These are phyloP conservation scores for Chloroceryle amazona DNA, from an alignment of 2,797 vertebrate genomes.

Conservation along the genomic window DNA sequence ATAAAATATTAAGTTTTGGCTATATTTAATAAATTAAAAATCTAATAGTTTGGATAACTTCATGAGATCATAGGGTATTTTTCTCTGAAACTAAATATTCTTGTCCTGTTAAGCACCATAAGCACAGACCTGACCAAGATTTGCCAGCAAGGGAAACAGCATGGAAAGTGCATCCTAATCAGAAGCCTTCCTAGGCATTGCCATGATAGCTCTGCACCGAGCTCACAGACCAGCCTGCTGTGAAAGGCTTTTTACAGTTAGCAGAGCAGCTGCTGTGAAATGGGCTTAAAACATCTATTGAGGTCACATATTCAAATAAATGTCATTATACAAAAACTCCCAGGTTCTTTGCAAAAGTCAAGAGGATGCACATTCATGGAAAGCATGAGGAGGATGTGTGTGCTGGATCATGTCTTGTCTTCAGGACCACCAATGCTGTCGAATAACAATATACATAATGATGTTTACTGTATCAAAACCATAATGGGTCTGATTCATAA, in stretches of 20 bases:
- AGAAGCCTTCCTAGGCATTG: background rate
- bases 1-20: background rate
- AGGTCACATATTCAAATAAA: background rate
- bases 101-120: background rate
- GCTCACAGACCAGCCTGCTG: background rate
- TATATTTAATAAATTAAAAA: background rate
- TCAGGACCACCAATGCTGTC: background rate
- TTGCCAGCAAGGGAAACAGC: background rate
- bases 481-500: background rate
- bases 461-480: background rate
- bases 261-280: background rate
- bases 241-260: background rate
- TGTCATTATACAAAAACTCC: background rate
- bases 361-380: rapidly evolving
- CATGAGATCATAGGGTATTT: background rate
- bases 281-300: background rate
- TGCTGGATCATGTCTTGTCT: background rate
- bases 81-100: background rate
- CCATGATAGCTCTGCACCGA: background rate
- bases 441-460: background rate
- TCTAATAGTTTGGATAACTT: background rate
- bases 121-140: background rate
- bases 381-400: background rate
- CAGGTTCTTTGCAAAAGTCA: background rate
- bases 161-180: background rate